Percentiles rank a stretch among this genome's conserved stretches.
Evolutionary conservation across 2,113 vertebrate species (phyloP).

Genomic region (Pteruthius melanotis): DNA sequence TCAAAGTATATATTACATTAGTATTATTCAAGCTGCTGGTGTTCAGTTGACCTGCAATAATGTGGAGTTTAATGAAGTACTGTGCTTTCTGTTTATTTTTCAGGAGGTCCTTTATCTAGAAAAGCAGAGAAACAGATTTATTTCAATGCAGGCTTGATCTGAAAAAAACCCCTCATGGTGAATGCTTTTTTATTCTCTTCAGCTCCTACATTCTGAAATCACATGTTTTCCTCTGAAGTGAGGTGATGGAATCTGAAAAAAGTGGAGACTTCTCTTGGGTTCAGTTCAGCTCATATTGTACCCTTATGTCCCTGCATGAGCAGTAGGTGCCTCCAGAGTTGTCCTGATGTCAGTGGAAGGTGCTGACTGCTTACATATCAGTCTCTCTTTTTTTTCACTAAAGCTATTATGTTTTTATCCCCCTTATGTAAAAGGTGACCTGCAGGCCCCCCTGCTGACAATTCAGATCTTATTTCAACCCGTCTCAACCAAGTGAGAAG

Average conservation of each 20-base stretch:
- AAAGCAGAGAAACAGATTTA: background rate
- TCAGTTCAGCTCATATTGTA: background rate
- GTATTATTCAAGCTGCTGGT: slow-evolving; percentile 72
- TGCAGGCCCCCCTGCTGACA: background rate
- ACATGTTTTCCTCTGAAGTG: background rate
- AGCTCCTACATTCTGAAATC: background rate
- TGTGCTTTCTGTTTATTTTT: slow-evolving; percentile 66
- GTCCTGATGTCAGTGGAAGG: background rate
- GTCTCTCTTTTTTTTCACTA: background rate
- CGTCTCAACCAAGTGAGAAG: background rate
- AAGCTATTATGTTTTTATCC: background rate
- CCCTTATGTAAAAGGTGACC: background rate
- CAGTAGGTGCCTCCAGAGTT: background rate
- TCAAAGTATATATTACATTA: slow-evolving; percentile 81
- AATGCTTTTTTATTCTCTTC: background rate
- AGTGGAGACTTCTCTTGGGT: background rate
- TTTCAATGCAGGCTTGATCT: background rate
- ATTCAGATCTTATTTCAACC: background rate
- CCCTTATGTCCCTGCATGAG: background rate
- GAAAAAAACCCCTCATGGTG: background rate
- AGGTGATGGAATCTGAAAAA: background rate
- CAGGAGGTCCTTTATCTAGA: slow-evolving; percentile 76
- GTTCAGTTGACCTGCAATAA: slow-evolving; percentile 81
- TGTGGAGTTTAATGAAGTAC: slow-evolving; percentile 86
- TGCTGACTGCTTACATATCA: background rate